Base-by-base conservation (phyloP, 2,888 invertebrate genomes). In the Shargacucullia verbasci region DNA sequence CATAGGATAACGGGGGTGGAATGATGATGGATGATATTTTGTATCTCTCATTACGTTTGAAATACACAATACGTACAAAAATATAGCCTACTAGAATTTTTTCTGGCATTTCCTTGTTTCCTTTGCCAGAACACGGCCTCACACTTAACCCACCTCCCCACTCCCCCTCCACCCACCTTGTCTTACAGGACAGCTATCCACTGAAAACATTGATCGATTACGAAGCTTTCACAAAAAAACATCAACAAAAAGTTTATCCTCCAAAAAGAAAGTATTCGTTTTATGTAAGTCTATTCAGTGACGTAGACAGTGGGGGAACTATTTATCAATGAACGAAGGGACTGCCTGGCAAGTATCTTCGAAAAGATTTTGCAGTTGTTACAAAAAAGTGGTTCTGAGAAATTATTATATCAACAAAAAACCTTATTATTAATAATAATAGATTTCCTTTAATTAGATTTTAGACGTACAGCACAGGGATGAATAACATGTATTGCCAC, bases 1-100 rank as follows among this genome's bases (percentile, higher is more conserved):
- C 67, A 61, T 70, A 73, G 70, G 57, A 58, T 80, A 78, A 78
- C 52, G 45, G 68, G 49, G 54, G 66, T 61, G 56, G 52, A 75
- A 72, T 63, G 64, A 80, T 84, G 84, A 82, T 79, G 72, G 78
- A 84, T 85, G 78, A 34, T 34, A 14, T 50, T 37, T 39, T 27
- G 69, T 70, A 74, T 62, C 54, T 64, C 62, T 66, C 54, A 46
- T 45, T 70, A 63, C 55, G 38, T 56, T 29, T 29, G 29, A 29
- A 57, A 60, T 54, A 57, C 46, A 57, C 25, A 49, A 14, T 45
- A 27, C 4, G 13, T 47, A 68, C 34, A 40, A 13, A 58, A 48
- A 12, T 52, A 38, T 41, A 58, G 25, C 29, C 47, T 27, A 13
- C n/a, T 10, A 20, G 31, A 34, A 43, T 7, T 53, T 48, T 9